A percentile compares a stretch with the other conserved stretches of the same genome.
Evolutionary conservation across 2,113 vertebrate species (phyloP).

Genomic region (Lonchura striata): DNA sequence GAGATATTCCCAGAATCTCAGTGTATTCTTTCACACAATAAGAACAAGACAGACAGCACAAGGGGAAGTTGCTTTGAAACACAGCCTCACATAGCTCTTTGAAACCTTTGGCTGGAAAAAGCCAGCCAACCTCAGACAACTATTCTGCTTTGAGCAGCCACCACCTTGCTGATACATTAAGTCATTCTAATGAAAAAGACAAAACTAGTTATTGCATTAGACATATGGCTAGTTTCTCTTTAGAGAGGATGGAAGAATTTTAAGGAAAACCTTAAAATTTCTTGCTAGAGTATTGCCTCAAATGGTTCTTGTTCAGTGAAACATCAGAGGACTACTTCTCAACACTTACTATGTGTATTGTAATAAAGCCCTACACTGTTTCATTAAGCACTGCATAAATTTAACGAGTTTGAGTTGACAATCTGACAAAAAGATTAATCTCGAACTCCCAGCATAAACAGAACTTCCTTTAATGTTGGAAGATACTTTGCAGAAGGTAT

Average conservation of each 20-base stretch:
- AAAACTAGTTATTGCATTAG: not conserved
- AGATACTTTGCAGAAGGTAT: not conserved
- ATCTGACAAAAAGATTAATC: not conserved
- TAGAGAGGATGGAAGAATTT: not conserved
- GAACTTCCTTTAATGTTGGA: not conserved
- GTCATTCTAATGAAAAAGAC: not conserved
- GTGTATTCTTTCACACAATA: constrained; percentile 28
- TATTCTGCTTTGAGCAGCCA: not conserved
- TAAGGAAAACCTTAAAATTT: not conserved
- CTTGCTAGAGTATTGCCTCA: not conserved
- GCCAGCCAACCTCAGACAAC: not conserved
- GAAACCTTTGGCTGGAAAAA: constrained; percentile 22
- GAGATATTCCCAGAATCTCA: constrained; percentile 13
- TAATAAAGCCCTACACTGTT: not conserved
- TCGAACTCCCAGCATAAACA: not conserved
- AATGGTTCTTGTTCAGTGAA: not conserved
- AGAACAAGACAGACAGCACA: constrained; percentile 6
- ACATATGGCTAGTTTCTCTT: not conserved
- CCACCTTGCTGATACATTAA: not conserved
- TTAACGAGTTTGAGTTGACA: not conserved
- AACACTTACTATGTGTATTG: not conserved
- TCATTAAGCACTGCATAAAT: not conserved
- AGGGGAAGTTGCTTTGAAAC: constrained; percentile 18
- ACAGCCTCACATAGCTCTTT: not conserved
- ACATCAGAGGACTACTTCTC: not conserved